phyloP scores from a whole-genome alignment of 1,140 invertebrate genomes.

The Cardiocondyla obscurior region DNA sequence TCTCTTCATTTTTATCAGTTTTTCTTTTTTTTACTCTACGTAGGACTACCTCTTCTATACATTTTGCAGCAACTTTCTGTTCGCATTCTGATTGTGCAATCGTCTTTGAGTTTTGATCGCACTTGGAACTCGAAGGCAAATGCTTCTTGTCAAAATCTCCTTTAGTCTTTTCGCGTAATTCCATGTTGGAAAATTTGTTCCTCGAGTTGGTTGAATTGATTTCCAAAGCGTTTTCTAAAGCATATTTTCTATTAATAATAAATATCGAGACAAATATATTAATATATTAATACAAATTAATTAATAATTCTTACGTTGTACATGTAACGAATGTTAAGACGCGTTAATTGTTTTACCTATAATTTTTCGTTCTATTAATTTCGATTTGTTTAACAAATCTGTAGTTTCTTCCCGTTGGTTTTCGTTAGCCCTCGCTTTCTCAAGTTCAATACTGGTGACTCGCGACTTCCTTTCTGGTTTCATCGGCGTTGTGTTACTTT shows the following conservation, averaged over 20 bases:
- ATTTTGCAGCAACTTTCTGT: slow-evolving; percentile 28
- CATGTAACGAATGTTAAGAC: not conserved
- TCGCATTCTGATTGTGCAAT: slow-evolving; percentile 13
- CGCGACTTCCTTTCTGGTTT: slow-evolving; percentile 73
- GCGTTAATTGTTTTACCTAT: slow-evolving; percentile 44
- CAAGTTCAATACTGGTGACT: slow-evolving; percentile 57
- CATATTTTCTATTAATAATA: not conserved
- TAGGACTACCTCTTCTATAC: slow-evolving; percentile 47
- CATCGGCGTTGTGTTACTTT: slow-evolving; percentile 70
- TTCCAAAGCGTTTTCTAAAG: slow-evolving; percentile 57
- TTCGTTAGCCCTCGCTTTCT: slow-evolving; percentile 57
- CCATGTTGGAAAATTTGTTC: slow-evolving; percentile 52
- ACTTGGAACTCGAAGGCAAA: slow-evolving; percentile 48
- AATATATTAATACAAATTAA: not conserved
- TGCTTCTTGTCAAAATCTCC: slow-evolving; percentile 17
- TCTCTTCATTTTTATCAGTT: slow-evolving; percentile 17
- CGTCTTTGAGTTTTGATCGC: slow-evolving; percentile 39
- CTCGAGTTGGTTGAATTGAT: slow-evolving; percentile 52
- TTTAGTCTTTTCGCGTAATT: not conserved
- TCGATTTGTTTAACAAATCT: slow-evolving; percentile 63
- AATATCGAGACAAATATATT: not conserved
- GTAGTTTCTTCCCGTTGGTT: slow-evolving; percentile 64
- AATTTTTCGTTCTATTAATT: slow-evolving; percentile 59
- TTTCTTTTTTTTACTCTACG: slow-evolving; percentile 37
- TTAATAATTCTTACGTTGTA: not conserved